Conservation (phyloP, 2,113 vertebrate genomes). For the Rhinoptilus africanus region DNA sequence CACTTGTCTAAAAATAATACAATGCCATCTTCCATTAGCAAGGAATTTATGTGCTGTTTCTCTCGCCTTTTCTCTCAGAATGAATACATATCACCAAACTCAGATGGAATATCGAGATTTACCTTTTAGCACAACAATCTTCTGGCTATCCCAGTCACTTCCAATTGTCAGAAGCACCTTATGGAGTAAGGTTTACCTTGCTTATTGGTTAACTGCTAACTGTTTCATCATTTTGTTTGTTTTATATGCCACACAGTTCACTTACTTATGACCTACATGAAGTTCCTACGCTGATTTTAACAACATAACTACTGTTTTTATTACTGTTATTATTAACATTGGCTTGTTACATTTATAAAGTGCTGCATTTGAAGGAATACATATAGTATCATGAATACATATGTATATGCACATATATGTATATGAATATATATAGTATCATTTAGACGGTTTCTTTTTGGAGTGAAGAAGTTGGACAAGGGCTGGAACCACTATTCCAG, state of each 20-base stretch:
- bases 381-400: no score
- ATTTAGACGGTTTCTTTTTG: not conserved
- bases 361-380: not conserved
- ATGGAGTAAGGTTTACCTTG: not conserved
- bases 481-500: not conserved
- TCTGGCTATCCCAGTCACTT: not conserved
- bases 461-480: not conserved
- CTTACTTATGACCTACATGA: not conserved
- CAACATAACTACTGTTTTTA: not conserved
- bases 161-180: not conserved
- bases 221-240: not conserved
- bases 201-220: not conserved
- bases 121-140: not conserved
- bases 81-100: no score
- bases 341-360: not conserved
- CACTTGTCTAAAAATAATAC: not conserved
- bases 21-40: not conserved
- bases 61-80: not conserved
- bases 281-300: not conserved
- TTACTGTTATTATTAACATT: not conserved
- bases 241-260: not conserved
- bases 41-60: not conserved
- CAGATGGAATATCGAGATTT: not conserved
- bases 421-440: no score
- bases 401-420: no score